Evolutionary conservation across 2,888 invertebrate species (phyloP).

Genomic region (Drosophila algonquin): DNA sequence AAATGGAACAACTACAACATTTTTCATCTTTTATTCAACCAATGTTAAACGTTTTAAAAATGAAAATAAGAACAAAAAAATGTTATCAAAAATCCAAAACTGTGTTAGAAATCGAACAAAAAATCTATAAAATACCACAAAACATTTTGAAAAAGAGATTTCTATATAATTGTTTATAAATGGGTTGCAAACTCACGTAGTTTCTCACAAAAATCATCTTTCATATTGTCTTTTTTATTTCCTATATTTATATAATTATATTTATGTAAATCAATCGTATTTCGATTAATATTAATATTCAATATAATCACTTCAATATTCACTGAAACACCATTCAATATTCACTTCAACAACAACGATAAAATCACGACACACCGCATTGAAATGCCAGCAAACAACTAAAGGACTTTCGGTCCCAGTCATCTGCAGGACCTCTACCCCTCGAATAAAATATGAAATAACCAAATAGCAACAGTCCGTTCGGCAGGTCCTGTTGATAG

Average conservation of each 20-base stretch:
- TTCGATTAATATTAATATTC: not conserved
- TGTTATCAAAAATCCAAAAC: too few relatives aligned
- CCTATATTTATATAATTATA: too few relatives aligned
- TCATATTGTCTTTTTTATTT: conserved; percentile 20
- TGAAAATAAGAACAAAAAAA: too few relatives aligned
- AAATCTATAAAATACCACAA: too few relatives aligned
- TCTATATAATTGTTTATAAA: not conserved
- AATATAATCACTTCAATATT: not conserved
- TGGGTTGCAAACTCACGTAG: conserved; percentile 35
- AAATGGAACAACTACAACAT: too few relatives aligned
- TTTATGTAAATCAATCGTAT: conserved; percentile 10
- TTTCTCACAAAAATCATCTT: conserved; percentile 41
- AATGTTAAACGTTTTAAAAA: too few relatives aligned
- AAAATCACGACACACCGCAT: conserved; percentile 33
- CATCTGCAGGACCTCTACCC: conserved; percentile 17
- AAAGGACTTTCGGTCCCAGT: conserved; percentile 27
- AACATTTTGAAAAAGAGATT: too few relatives aligned
- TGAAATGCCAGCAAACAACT: conserved; percentile 59
- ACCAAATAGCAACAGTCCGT: conserved; percentile 57
- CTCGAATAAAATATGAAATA: conserved; percentile 36
- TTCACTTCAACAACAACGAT: not conserved
- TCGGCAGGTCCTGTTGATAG: conserved; percentile 43
- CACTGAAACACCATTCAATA: not conserved
- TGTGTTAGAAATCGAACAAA: too few relatives aligned
- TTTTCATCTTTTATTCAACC: too few relatives aligned